Evolutionary conservation across 2,888 invertebrate genomes (phyloP), one percentile per base, ranked within the genome.

Genomic region (Hypomecis atomaria): DNA sequence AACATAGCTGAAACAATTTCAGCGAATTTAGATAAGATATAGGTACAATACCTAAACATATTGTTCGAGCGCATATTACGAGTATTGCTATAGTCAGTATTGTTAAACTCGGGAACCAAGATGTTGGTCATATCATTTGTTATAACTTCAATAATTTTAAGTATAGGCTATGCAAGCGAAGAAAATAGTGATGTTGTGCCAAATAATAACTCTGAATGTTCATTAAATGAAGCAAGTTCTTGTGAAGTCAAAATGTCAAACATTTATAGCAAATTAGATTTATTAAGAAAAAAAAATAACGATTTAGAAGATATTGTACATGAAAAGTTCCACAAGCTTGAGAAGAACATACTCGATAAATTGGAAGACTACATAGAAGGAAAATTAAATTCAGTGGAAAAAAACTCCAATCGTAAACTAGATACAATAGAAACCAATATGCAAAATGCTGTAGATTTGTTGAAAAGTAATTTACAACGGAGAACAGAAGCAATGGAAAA

Each of bases 191-290:
- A n/a, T 48, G 5, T n/a, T 10, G 6, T 23, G 23, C 3, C 9
- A 10, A 6, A 33, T 9, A 33, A 9, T n/a, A 34, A 48, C 36
- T 36, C 5, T n/a, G 48, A 48, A 36, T 34, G 5, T 47, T 5
- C 7, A 6, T 5, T 6, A n/a, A 34, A 48, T 2, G n/a, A 34
- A 48, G 48, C n/a, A 9, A 48, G 48, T 36, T n/a, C 36, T 6
- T 36, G 48, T 4, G 36, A 36, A 36, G 36, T 36, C n/a, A 48
- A 36, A 48, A 48, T 48, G n/a, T 48, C 48, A 47, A 9, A 47
- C 9, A 48, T 48, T 6, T 36, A n/a, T 9, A 3, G 4, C 4
- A 47, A 33, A 33, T 9, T 47, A 10, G 47, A 47, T 6, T n/a
- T 13, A 11, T n/a, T 47, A 9, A 33, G n/a, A n/a, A 48, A n/a